phyloP scores from a whole-genome alignment of 1,140 invertebrate species.

The Myzus persicae region DNA sequence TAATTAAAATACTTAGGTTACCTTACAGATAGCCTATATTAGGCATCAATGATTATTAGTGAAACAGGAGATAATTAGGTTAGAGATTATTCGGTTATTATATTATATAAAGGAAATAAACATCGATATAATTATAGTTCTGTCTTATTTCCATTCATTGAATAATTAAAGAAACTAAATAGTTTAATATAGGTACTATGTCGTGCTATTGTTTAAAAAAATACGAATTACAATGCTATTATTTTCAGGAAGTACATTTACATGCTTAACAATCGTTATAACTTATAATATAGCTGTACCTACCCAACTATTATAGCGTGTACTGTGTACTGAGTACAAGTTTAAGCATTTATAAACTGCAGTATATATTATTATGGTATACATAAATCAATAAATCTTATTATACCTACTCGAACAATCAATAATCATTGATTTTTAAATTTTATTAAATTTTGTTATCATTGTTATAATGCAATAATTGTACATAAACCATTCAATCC shows the following conservation, averaged over 20 bases:
- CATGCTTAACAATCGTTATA: constrained; percentile 26
- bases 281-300: background rate
- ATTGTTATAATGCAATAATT: too few relatives aligned
- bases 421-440: background rate
- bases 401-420: background rate
- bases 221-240: constrained; percentile 37
- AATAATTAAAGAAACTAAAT: constrained; percentile 14
- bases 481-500: too few relatives aligned
- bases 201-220: constrained; percentile 25
- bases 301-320: background rate
- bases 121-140: background rate
- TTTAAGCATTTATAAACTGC: background rate
- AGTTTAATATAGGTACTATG: constrained; percentile 23
- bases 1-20: background rate
- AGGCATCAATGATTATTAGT: background rate
- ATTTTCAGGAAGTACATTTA: constrained; percentile 28
- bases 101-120: constrained; percentile 12
- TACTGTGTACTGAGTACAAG: background rate
- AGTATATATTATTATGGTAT: background rate
- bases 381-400: background rate
- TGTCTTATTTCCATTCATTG: background rate
- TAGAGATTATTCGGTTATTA: background rate
- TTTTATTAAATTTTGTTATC: too few relatives aligned
- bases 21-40: too few relatives aligned
- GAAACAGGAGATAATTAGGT: background rate